These are phyloP conservation scores for Clupea harengus DNA, from an alignment of 2,113 vertebrate genomes.

Conservation along the genomic window DNA sequence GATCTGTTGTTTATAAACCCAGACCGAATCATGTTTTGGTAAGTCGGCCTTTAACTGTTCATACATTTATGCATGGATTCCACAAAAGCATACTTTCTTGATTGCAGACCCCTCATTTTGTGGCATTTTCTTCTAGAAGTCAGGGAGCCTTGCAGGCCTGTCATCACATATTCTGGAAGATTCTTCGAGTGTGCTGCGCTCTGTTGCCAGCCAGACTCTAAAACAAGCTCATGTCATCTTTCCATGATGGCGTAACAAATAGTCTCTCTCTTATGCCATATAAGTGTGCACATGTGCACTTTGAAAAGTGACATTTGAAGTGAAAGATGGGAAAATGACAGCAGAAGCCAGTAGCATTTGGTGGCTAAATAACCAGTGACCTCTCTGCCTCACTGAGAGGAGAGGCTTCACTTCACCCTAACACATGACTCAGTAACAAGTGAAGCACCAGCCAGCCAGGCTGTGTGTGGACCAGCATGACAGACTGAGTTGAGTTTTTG, in stretches of 20 bases:
- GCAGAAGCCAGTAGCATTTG: not conserved
- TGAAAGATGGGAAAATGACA: not conserved
- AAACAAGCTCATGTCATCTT: not conserved
- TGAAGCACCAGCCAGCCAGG: too few relatives aligned
- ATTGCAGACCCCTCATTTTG: not conserved
- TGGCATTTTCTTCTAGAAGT: not conserved
- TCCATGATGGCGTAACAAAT: not conserved
- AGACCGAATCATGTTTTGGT: not conserved
- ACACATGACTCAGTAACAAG: too few relatives aligned
- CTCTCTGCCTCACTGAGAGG: too few relatives aligned
- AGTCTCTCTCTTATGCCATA: not conserved
- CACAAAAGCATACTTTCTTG: not conserved
- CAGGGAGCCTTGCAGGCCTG: not conserved
- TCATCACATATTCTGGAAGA: constrained; percentile 14
- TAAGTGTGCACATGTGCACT: too few relatives aligned
- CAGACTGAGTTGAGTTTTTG: too few relatives aligned
- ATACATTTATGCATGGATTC: constrained; percentile 1
- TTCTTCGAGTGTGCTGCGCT: not conserved
- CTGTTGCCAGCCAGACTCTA: not conserved
- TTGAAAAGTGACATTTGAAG: not conserved
- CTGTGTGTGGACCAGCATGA: too few relatives aligned
- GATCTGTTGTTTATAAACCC: not conserved
- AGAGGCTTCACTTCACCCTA: too few relatives aligned
- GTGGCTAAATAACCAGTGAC: not conserved
- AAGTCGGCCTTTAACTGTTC: not conserved